Base-by-base conservation (phyloP, 2,888 invertebrate species). In the Cheilosia grossa region DNA sequence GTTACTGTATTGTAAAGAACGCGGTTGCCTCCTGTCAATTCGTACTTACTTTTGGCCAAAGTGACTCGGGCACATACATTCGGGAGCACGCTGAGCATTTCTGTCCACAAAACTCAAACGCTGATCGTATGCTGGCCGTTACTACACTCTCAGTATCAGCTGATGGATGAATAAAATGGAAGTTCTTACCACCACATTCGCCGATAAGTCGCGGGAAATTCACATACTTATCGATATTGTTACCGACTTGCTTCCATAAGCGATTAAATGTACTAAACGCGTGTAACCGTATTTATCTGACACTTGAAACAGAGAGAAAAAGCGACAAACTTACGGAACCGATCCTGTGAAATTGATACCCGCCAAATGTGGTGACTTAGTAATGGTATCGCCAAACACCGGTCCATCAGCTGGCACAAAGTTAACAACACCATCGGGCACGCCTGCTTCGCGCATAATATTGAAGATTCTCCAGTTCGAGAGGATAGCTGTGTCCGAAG, bases 171-270 rank as follows among this genome's bases (percentile, higher is more conserved):
- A 99, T 93, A 89, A 99, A 98, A 91, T 99, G 99, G 92, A 97
- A 99, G 93, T 99, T 99, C 92, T 99, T 99, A 33, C 99, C 99
- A 67, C 99, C 99, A 92, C 99, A 99, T 93, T 99, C 99, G 81
- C 97, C 96, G 89, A 99, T 96, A 70, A 99, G 92, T 87, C 98
- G 94, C 0, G 99, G 99, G 91, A 98, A 99, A 90, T 97, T 97
- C 53, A 92, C 93, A 91, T 98, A 99, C 2, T 92, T 94, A 88
- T 94, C 93, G 53, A 99, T 94, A 90, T 99, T 99, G 86, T 96
- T 93, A 19, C 97, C 98, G 37, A 99, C 98, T 91, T 97, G 96
- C 88, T 95, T 95, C 99, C 99, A 99, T 56, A 99, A 92, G 88
- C 96, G 95, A 90, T 96, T 96, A 91, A 99, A 99, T 27, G 98